Evolutionary conservation across 2,113 vertebrate genomes (phyloP).

Genomic region (Laticauda colubrina): DNA sequence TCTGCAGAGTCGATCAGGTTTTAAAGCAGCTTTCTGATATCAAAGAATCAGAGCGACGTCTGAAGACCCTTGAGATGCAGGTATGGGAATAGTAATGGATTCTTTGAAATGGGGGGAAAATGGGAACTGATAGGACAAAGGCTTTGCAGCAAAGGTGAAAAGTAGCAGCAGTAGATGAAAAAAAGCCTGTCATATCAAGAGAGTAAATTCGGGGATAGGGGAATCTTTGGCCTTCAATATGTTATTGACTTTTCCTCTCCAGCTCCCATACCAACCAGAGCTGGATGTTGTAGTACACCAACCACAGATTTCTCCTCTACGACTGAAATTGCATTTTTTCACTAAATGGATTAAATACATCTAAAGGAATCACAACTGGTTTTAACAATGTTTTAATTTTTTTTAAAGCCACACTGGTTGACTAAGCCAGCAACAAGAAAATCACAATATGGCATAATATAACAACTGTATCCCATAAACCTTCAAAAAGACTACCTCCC

Average conservation of each 20-base stretch:
- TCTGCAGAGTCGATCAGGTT: slow-evolving; percentile 76
- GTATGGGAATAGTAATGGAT: slow-evolving; percentile 29
- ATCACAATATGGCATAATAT: not conserved
- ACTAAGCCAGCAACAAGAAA: not conserved
- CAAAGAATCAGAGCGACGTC: slow-evolving; percentile 54
- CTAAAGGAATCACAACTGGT: not conserved
- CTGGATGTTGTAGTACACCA: not conserved
- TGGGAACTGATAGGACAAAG: not conserved
- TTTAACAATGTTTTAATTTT: not conserved
- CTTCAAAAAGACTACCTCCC: not conserved
- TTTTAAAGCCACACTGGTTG: not conserved
- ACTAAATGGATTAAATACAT: not conserved
- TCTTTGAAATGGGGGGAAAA: not conserved
- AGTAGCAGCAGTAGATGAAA: not conserved
- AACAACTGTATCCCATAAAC: not conserved
- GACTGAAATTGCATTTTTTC: not conserved
- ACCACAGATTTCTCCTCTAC: not conserved
- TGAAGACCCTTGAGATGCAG: slow-evolving; percentile 57
- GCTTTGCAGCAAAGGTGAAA: not conserved
- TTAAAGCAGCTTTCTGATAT: slow-evolving; percentile 69
- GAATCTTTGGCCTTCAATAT: not conserved
- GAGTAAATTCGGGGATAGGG: not conserved
- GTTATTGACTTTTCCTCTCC: not conserved
- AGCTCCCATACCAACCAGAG: not conserved
- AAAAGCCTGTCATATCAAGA: not conserved